These are phyloP conservation scores for Poeciliopsis prolifica DNA, from an alignment of 2,113 vertebrate species.

Conservation along the genomic window DNA sequence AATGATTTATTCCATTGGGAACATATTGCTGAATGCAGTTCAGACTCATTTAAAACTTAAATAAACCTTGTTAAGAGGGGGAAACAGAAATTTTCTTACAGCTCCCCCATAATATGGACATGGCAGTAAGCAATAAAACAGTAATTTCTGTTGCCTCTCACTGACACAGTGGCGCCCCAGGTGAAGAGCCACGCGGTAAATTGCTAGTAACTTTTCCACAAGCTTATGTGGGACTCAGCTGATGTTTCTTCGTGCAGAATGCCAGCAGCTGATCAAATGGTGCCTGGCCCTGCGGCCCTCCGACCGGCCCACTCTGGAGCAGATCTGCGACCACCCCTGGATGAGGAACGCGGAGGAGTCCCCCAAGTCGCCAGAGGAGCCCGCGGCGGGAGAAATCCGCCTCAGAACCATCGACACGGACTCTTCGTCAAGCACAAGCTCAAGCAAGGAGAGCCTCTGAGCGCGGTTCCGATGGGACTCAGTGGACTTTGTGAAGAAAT, in stretches of 20 bases:
- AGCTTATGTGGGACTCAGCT: background rate
- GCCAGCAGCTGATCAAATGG: slow-evolving; percentile 97
- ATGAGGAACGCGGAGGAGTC: slow-evolving; percentile 84
- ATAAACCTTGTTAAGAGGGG: too few species aligned
- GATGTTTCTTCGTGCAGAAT: slow-evolving; percentile 78
- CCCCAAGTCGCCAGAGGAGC: slow-evolving; percentile 80
- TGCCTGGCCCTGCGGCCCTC: slow-evolving; percentile 95
- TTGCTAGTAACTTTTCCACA: too few species aligned
- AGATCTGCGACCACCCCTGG: slow-evolving; percentile 96
- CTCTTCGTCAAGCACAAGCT: slow-evolving; percentile 92
- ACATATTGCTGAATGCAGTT: too few species aligned
- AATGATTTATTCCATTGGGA: too few species aligned
- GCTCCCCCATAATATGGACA: too few species aligned
- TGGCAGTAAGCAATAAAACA: too few species aligned
- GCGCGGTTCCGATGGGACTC: slow-evolving; percentile 69
- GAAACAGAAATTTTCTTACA: too few species aligned
- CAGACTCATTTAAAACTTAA: too few species aligned
- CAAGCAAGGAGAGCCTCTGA: slow-evolving; percentile 98
- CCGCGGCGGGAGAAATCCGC: slow-evolving; percentile 82
- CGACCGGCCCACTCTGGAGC: slow-evolving; percentile 93
- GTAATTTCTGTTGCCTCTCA: too few species aligned
- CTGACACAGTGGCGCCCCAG: too few species aligned
- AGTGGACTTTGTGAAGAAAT: slow-evolving; percentile 61
- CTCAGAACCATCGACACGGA: slow-evolving; percentile 89
- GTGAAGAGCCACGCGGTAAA: background rate